Evolutionary conservation across 2,113 vertebrate species (phyloP), one percentile per base, ranked within the genome.

Genomic region (Notothenia coriiceps): DNA sequence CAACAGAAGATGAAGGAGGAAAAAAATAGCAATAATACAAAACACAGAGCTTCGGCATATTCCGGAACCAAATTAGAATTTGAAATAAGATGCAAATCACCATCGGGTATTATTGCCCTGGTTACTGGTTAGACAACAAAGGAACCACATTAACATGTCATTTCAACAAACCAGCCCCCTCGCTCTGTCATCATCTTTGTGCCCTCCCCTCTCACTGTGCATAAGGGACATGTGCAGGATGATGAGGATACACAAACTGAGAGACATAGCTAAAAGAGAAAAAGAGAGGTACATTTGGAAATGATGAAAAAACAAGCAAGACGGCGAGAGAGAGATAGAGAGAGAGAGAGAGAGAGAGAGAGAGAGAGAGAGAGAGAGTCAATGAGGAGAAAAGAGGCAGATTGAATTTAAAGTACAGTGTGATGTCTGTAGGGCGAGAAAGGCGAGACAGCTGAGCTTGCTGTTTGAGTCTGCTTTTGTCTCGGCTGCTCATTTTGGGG

Each of bases 111-210:
- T 94, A 92, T 92, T 92, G 91, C 89, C 93, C 93, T 72, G 91
- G 93, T 94, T 95, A 93, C 91, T 92, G 90, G 90, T 94, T 94
- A 92, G 91, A 94, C 93, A 96, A 96, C 94, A 96, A 96, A 94
- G 92, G 88, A 89, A 88, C 86, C 88, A 73, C 90, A 95, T 95
- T 94, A 94, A 94, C 92, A 95, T 95, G 92, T 91, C 82, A 94
- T 94, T 94, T 91, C 81, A 87, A 87, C 91, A 91, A 83, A 66
- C 91, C 90, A 83, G 68, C 89, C 88, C 89, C 85, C 65, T 77
- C 60, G 18, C 61, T 67, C 77, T 79, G 61, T 77, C 74, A 83
- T 83, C 55, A 4, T 77, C 62, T 59, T 55, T 79, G 52, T 54
- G 9, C 77, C 77, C 65, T 57, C 51, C 64, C 43, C 55, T 68